Evolutionary conservation across 2,888 invertebrate species (phyloP), one percentile per base, ranked within the genome.

Genomic region (Ennomos erosarius): DNA sequence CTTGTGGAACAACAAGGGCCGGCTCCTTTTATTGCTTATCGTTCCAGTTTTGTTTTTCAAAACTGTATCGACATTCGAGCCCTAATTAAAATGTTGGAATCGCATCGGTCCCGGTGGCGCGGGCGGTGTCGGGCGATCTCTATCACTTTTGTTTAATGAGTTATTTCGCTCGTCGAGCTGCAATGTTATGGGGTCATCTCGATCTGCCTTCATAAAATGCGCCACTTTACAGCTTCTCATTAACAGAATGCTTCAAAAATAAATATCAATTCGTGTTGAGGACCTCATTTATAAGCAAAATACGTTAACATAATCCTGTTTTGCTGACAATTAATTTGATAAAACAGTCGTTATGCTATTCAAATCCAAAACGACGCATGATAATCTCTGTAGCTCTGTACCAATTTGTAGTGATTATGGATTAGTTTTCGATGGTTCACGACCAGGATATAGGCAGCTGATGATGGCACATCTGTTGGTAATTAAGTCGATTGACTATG

Each of bases 91-190:
- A 87, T 80, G 86, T 90, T 85, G 68, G 78, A 84, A 87, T 86
- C 79, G 82, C 79, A 86, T 85, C 79, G 74, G 70, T 71, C 74
- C 76, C 76, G 78, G 75, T 75, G 76, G 68, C 76, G 78, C 74
- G 74, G 76, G 68, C 73, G 74, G 48, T 48, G 38, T 33, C 79
- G 79, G 76, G 81, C 83, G 90, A 90, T 90, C 73, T 70, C 75
- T 86, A 90, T 90, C 89, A 87, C 82, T 88, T 88, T 88, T 81
- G 82, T 84, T 85, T 88, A 90, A 89, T 88, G 89, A 88, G 78
- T 81, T 87, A 84, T 83, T 85, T 81, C 79, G 78, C 70, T 66
- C 70, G 71, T 65, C 54, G 63, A 74, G 69, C 73, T 75, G 68
- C 69, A 69, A 74, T 74, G 69, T 47, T 60, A 67, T 65, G 64